Base-by-base conservation (phyloP, 2,888 invertebrate genomes). In the Tanypteryx hageni region DNA sequence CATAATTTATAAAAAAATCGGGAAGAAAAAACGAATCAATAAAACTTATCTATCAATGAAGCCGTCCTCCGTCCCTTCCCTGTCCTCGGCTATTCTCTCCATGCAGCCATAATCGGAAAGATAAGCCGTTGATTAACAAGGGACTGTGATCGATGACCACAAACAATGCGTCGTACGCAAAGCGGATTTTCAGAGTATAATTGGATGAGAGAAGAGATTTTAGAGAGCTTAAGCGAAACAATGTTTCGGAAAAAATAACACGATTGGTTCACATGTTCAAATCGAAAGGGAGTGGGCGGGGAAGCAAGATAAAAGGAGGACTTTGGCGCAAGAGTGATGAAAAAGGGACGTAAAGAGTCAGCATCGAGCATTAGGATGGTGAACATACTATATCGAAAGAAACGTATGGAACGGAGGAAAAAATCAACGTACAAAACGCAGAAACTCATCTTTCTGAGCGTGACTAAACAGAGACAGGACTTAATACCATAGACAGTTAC, bases 41-140 rank as follows among this genome's bases (percentile, higher is more conserved):
- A 44, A 44, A 44, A 44, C 44, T 16, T n/a, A 68, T 68, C 76
- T 9, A 27, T 18, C 22, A 76, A 76, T 22, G 76, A 76, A 76
- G 22, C 76, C 76, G 14, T 76, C n/a, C n/a, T 22, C n/a, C n/a
- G 64, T 64, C 64, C 64, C n/a, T 64, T 22, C n/a, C 9, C 76
- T 27, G 22, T 76, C 14, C 22, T 5, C 27, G 22, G 22, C 27
- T 76, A 64, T 10, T 0, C 89, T 68, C 64, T 44, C 18, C 89
- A 18, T 44, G n/a, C 61, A 64, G 76, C 76, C 76, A 27, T 27
- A 76, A 76, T 76, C 76, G 76, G 64, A 44, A 89, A 89, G 89
- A 89, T 89, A 89, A 89, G 89, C 89, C 89, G 89, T 89, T 89
- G 31, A 89, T 89, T 89, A 89, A 61, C 89, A 89, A 61, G 89